Evolutionary conservation across 2,888 invertebrate species (phyloP).

Genomic region (Junonia oenone): DNA sequence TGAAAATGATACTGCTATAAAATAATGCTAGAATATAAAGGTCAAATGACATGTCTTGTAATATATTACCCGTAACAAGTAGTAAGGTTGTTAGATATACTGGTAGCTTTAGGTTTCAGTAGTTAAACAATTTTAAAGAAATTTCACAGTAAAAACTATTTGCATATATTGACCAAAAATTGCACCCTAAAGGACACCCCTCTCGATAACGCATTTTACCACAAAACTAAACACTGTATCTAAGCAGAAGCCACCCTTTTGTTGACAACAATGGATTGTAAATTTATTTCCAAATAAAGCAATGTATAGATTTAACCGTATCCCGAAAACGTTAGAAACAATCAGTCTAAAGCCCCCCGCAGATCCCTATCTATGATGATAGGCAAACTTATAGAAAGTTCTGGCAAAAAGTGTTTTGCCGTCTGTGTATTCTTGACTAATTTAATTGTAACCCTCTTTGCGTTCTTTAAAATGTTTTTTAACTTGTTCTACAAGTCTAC

Average conservation of each 20-base stretch:
- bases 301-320: conserved; percentile 51
- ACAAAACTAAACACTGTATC: conserved; percentile 53
- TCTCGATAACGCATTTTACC: conserved; percentile 47
- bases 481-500: background rate
- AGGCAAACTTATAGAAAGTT: background rate
- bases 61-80: background rate
- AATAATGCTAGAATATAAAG: background rate
- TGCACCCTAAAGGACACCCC: conserved; percentile 48
- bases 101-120: no score
- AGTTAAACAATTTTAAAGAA: background rate
- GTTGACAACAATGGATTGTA: conserved; percentile 51
- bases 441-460: background rate
- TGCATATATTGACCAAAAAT: conserved; percentile 28
- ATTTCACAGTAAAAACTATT: conserved; percentile 27
- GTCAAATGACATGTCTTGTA: background rate
- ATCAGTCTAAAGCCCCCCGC: conserved; percentile 52
- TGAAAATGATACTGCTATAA: background rate
- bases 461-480: background rate
- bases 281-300: conserved; percentile 50
- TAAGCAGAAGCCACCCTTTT: conserved; percentile 52
- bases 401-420: background rate
- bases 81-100: background rate
- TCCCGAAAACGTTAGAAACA: conserved; percentile 58
- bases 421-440: background rate
- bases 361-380: conserved; percentile 34